Percentiles rank a stretch among this genome's conserved stretches.
phyloP scores from a whole-genome alignment of 1,140 invertebrate species.

The Nasonia giraulti region DNA sequence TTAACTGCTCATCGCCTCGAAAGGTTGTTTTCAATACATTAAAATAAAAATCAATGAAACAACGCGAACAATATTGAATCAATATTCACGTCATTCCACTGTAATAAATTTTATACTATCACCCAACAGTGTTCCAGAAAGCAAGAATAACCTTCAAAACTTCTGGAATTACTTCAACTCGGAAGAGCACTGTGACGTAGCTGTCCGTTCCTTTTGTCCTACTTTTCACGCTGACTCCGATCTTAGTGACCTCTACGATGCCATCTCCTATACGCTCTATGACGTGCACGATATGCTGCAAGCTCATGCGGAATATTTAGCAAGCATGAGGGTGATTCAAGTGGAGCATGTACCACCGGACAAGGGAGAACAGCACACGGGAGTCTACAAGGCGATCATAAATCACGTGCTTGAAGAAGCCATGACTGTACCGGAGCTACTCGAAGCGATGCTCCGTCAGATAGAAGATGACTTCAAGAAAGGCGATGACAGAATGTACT shows the following conservation, averaged over 20 bases:
- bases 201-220: conserved; percentile 16
- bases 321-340: conserved; percentile 68
- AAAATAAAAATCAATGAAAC: too few species aligned
- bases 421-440: conserved; percentile 67
- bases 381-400: conserved; percentile 64
- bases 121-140: background rate
- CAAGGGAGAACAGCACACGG: conserved; percentile 34
- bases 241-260: conserved; percentile 71
- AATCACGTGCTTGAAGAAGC: conserved; percentile 70
- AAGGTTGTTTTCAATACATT: too few species aligned
- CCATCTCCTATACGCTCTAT: conserved; percentile 73
- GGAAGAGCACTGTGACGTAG: background rate
- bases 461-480: conserved; percentile 55
- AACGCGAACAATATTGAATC: too few species aligned
- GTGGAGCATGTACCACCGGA: conserved; percentile 60
- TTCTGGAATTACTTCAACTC: conserved; percentile 21
- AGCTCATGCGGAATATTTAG: conserved; percentile 72
- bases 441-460: conserved; percentile 71
- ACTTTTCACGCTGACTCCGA: background rate
- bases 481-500: conserved; percentile 21
- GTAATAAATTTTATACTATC: background rate
- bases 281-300: conserved; percentile 74
- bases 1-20: too few species aligned
- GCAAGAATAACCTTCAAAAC: background rate
- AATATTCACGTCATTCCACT: too few species aligned